Evolutionary conservation across 1,140 invertebrate genomes (phyloP).

Genomic region (Atopsyche davidsoni): DNA sequence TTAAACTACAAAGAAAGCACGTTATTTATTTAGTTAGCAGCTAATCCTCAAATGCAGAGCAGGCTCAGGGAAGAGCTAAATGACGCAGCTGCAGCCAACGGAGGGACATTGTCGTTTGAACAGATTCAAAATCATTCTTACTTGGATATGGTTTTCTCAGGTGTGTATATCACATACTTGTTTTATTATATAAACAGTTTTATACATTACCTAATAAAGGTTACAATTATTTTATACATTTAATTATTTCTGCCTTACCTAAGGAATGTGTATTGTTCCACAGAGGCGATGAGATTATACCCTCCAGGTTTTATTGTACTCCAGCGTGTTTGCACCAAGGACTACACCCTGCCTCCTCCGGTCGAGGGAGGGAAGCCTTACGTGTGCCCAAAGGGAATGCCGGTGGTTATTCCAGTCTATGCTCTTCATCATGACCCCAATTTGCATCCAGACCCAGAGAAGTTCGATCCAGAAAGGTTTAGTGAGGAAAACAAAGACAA

Average conservation of each 20-base stretch:
- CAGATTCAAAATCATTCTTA: constrained; percentile 15
- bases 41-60: constrained; percentile 24
- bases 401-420: constrained; percentile 30
- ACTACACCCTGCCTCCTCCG: constrained; percentile 15
- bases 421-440: constrained; percentile 38
- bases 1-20: constrained; percentile 1
- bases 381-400: constrained; percentile 35
- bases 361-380: constrained; percentile 10
- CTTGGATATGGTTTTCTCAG: constrained; percentile 24
- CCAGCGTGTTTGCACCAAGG: constrained; percentile 17
- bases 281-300: constrained; percentile 21
- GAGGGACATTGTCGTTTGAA: constrained; percentile 21
- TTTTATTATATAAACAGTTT: too few relatives aligned
- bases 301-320: constrained; percentile 13
- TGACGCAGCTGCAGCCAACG: constrained; percentile 11
- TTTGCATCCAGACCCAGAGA: constrained; percentile 51
- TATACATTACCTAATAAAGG: too few relatives aligned
- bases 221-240: too few relatives aligned
- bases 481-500: constrained; percentile 32
- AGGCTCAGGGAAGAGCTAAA: constrained; percentile 20
- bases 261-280: constrained; percentile 5
- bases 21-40: constrained; percentile 20
- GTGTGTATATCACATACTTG: constrained; percentile 3
- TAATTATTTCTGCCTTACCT: too few relatives aligned
- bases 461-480: constrained; percentile 58